Conservation (phyloP, 2,113 vertebrate genomes). For the Python bivittatus region DNA sequence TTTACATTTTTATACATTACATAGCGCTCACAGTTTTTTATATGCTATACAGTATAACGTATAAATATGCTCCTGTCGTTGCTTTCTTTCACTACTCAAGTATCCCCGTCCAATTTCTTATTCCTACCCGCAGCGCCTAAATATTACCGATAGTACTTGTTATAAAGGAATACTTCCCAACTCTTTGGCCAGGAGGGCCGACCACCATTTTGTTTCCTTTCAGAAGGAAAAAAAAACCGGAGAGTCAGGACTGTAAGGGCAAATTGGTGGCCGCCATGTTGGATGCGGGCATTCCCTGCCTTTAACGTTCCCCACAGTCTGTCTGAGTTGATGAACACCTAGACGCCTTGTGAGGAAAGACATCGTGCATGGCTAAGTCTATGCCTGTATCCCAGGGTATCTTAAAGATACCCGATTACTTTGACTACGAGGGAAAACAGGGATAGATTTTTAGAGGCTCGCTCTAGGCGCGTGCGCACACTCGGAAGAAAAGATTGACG, state of each 20-base stretch:
- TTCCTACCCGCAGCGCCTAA: neutral
- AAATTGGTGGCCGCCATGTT: slow-evolving; percentile 24
- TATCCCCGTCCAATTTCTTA: neutral
- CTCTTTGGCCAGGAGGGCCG: neutral
- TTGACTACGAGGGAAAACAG: neutral
- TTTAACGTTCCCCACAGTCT: neutral
- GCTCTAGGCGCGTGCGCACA: neutral
- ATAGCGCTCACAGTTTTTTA: neutral
- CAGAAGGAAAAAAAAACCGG: neutral
- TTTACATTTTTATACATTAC: neutral
- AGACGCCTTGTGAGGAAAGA: neutral
- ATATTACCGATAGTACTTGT: neutral
- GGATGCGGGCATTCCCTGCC: neutral
- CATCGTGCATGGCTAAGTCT: neutral
- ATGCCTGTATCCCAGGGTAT: neutral
- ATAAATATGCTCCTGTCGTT: neutral
- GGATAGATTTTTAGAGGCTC: neutral
- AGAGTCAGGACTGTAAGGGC: too few relatives aligned
- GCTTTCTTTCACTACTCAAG: neutral
- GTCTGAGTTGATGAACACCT: neutral
- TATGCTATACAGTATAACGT: neutral
- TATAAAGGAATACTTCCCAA: neutral
- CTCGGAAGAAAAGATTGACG: neutral
- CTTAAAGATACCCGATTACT: neutral
- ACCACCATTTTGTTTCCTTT: fast-evolving